These are phyloP conservation scores for Anoplius nigerrimus DNA, from an alignment of 2,888 invertebrate genomes.

Conservation along the genomic window DNA sequence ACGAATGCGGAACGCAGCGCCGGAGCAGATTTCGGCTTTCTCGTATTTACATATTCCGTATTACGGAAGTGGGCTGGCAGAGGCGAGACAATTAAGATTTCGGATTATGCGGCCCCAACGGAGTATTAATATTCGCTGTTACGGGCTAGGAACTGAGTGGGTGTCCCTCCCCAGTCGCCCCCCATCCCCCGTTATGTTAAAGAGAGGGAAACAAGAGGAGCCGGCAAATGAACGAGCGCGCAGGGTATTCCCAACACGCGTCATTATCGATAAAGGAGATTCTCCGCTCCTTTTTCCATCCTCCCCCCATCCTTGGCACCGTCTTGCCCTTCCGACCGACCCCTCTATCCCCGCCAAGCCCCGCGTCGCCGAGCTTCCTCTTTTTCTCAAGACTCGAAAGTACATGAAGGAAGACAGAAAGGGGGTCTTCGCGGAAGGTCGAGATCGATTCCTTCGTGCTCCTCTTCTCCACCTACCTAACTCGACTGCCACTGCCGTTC, in stretches of 20 bases:
- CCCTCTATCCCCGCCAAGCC: too few relatives aligned
- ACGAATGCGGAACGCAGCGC: too few relatives aligned
- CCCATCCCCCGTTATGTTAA: background rate
- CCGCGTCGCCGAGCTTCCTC: conserved; percentile 15
- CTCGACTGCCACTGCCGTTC: conserved; percentile 18
- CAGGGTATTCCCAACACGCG: conserved; percentile 17
- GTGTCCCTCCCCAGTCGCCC: background rate
- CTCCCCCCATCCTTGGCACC: background rate
- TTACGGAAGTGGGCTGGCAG: too few relatives aligned
- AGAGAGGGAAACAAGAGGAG: too few relatives aligned
- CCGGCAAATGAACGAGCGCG: conserved; percentile 41
- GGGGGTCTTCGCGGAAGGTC: conserved; percentile 18
- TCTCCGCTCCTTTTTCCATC: conserved; percentile 28
- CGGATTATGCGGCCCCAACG: too few relatives aligned
- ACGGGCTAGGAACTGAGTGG: background rate
- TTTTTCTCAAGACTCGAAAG: conserved; percentile 3
- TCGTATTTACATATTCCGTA: too few relatives aligned
- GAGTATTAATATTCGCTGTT: too few relatives aligned
- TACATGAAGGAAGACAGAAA: conserved; percentile 6
- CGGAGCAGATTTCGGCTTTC: too few relatives aligned
- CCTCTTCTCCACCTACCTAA: background rate
- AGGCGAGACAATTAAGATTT: too few relatives aligned
- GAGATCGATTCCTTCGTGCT: conserved; percentile 48
- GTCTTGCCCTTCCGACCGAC: conserved; percentile 11
- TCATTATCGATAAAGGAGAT: conserved; percentile 47